Base-by-base conservation (phyloP, 2,888 invertebrate genomes). In the Leptopilina myrica region DNA sequence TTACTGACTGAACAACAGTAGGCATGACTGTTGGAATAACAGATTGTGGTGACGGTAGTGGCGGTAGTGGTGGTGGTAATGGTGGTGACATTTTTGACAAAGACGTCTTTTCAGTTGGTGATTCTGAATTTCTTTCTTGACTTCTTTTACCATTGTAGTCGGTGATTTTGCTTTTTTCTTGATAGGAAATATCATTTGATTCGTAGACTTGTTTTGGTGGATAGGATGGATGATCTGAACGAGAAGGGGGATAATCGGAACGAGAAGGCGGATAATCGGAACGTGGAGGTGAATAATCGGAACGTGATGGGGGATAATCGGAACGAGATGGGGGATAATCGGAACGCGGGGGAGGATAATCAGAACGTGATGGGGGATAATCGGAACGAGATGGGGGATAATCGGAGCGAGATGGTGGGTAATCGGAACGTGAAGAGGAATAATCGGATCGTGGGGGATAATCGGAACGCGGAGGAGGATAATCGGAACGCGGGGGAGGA, bases 341-440 rank as follows among this genome's bases (percentile, higher is more conserved):
- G 12, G 5, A 4, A 56, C n/a, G n/a, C 0, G 12, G 2, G 0
- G 56, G 56, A 56, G 56, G 56, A 14, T 56, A 56, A 56, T 56
- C 56, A 0, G 56, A 11, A 56, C 14, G 87, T 79, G 40, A 86
- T 4, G 56, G 14, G 4, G 53, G 12, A 56, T 56, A 56, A 56
- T 14, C n/a, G 8, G 12, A 56, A 14, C 43, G 43, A 56, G 11
- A n/a, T 5, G 12, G 56, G 56, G 59, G 59, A 15, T 59, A 59
- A 59, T 59, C 12, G n/a, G 59, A 15, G 20, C 20, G 62, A 6
- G 15, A n/a, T n/a, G n/a, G n/a, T n/a, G n/a, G n/a, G n/a, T n/a
- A n/a, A n/a, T n/a, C n/a, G n/a, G n/a, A n/a, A n/a, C n/a, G n/a
- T n/a, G n/a, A n/a, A n/a, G n/a, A 8, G 8, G 62, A n/a, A 62